A percentile compares a stretch with the other conserved stretches of the same genome.
These are phyloP conservation scores for Pygoscelis antarcticus DNA, from an alignment of 2,113 vertebrate species.

Conservation along the genomic window DNA sequence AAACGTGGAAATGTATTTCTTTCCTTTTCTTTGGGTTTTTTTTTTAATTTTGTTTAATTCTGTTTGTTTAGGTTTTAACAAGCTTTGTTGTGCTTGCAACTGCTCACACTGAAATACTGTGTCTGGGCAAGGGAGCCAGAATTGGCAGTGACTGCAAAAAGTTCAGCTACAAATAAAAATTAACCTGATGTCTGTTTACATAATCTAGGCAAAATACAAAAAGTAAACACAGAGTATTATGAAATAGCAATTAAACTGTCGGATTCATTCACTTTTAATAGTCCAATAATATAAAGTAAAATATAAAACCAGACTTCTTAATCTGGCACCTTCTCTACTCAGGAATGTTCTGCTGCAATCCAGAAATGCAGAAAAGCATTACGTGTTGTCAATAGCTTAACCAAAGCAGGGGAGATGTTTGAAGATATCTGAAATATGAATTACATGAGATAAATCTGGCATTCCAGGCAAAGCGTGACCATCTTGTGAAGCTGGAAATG, in stretches of 20 bases:
- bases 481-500: not conserved
- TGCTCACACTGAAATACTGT: not conserved
- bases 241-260: constrained; percentile 7
- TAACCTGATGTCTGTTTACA: constrained; percentile 26
- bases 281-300: not conserved
- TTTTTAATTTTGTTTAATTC: not conserved
- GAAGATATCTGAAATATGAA: not conserved
- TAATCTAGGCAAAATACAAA: not conserved
- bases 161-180: constrained; percentile 6
- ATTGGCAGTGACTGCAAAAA: not conserved
- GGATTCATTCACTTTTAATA: not conserved
- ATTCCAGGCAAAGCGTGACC: not conserved
- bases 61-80: not conserved
- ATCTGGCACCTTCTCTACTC: not conserved
- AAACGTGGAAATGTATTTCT: not conserved
- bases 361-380: not conserved
- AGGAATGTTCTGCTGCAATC: constrained; percentile 6
- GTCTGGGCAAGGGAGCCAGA: not conserved
- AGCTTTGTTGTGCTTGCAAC: not conserved
- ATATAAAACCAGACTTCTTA: not conserved
- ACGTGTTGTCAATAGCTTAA: not conserved
- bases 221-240: not conserved
- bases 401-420: not conserved
- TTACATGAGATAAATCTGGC: not conserved
- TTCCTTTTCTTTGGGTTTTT: not conserved